A percentile compares a stretch with the other conserved stretches of the same genome.
These are phyloP conservation scores for Oplegnathus fasciatus DNA, from an alignment of 2,113 vertebrate genomes.

Conservation along the genomic window DNA sequence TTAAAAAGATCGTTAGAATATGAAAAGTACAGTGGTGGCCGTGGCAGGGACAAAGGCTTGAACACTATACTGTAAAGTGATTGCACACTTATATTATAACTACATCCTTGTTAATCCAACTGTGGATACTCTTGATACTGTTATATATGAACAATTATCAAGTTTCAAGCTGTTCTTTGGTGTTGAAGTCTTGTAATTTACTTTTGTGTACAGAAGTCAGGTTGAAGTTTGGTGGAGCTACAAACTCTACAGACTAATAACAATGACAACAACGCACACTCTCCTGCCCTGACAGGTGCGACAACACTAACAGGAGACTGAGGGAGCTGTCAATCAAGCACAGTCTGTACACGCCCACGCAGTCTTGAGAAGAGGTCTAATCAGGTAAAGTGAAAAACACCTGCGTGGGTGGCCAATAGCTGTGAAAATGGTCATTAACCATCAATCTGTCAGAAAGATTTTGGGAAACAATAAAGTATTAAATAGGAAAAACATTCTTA, in stretches of 20 bases:
- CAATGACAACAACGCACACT: neutral
- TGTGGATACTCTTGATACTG: neutral
- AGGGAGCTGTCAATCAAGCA: neutral
- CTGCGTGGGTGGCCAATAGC: neutral
- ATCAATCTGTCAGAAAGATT: neutral
- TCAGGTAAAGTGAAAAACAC: conserved; percentile 1
- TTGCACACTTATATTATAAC: neutral
- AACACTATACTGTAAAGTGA: conserved; percentile 19
- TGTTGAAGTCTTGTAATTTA: neutral
- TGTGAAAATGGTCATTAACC: neutral
- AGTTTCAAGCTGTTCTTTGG: neutral
- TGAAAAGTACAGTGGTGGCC: conserved; percentile 1
- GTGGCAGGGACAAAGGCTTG: neutral
- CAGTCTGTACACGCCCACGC: neutral
- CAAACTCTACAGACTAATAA: neutral
- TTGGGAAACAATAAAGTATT: neutral
- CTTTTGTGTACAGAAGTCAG: neutral
- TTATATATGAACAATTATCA: neutral
- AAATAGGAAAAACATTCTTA: too few species aligned
- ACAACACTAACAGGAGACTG: neutral
- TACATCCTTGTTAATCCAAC: neutral
- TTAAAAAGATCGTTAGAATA: conserved; percentile 27
- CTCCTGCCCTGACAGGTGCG: neutral
- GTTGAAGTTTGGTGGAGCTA: neutral
- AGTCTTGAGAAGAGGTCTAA: neutral